Evolutionary conservation across 2,113 vertebrate genomes (phyloP), one percentile per base, ranked within the genome.

Genomic region (Antidorcas marsupialis): DNA sequence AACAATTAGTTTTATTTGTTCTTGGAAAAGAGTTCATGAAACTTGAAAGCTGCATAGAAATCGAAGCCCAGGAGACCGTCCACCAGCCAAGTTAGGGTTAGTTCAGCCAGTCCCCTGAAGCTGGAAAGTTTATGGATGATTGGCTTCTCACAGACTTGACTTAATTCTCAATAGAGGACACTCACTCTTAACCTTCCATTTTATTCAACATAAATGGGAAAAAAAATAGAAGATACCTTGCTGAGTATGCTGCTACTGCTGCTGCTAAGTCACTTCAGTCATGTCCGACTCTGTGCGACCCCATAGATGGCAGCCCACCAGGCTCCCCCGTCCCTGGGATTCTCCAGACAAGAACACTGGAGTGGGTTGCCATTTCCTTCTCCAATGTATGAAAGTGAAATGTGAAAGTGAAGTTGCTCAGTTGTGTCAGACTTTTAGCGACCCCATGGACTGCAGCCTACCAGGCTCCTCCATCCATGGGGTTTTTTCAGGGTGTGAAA

Each of bases 141-240:
- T 81, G 90, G 45, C 33, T 89, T 96, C 89, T 97, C 78, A 83
- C 13, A 81, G 81, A 87, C 16, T 96, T 90, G 81, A 85, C 81
- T 98, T 97, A 96, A 97, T 97, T 90, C 97, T 95, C 92, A 92
- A 7, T 92, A 60, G 84, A 60, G 85, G 93, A 96, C 64, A 95
- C 21, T 96, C 87, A 87, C 59, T 71, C 39, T 97, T 96, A 95
- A 94, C 91, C 85, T 98, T 97, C 88, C 67, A 97, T 96, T 96
- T 97, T 92, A 97, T 95, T 94, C 43, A 97, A 88, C 53, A 97
- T 85, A 94, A 97, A 93, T 92, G 84, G 79, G 90, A 21, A 92
- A 86, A 88, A 45, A 91, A 89, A 91, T 50, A 94, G 60, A 76
- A 89, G 87, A 91, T 23, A 87, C 14, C 30, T 96, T 64, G 84